Base-by-base conservation (phyloP, 1,140 invertebrate species). In the Scaptomyza hsui region DNA sequence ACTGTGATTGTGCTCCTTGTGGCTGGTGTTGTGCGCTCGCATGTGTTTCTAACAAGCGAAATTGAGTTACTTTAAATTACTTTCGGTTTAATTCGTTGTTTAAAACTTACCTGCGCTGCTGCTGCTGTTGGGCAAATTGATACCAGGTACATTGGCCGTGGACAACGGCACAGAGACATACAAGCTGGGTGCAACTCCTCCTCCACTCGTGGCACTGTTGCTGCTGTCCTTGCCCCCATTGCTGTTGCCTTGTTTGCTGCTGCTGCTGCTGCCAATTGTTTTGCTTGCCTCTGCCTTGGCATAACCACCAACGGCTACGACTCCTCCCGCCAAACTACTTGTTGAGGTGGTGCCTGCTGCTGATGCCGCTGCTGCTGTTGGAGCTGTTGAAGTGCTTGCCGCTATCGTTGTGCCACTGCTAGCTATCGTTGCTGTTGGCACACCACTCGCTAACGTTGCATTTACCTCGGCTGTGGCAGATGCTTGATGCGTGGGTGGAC, bases 121-220 rank as follows among this genome's bases (percentile, higher is more conserved):
- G 52, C 15, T 72, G 53, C 44, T 77, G 55, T 86, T 67, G 51
- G 90, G 91, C 65, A 91, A 60, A 74, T 79, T 91, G 21, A 91
- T 76, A 70, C 90, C 91, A 91, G 90, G 90, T 91, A 91, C 90
- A 82, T 90, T 91, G 29, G 90, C 89, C 16, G 89, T 90, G 37
- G 91, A 91, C 41, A 91, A 59, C 53, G 91, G 90, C 65, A 91
- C 90, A 13, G 90, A 91, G 10, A 91, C 91, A 59, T 81, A 91
- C 47, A 91, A 57, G 55, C 91, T 91, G 37, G 89, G 89, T 9
- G 89, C 85, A 69, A 48, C 60, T 71, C 42, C 29, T 12, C 32
- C 26, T 18, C 35, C 59, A 42, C 19, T 49, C 12, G 59, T 9
- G 13, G 57, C 57, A 47, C 6, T 29, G n/a, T 39, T 62, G 35